Percentiles rank a stretch among this genome's conserved stretches.
Conservation (phyloP, 2,888 invertebrate genomes). For the Xestia xanthographa region DNA sequence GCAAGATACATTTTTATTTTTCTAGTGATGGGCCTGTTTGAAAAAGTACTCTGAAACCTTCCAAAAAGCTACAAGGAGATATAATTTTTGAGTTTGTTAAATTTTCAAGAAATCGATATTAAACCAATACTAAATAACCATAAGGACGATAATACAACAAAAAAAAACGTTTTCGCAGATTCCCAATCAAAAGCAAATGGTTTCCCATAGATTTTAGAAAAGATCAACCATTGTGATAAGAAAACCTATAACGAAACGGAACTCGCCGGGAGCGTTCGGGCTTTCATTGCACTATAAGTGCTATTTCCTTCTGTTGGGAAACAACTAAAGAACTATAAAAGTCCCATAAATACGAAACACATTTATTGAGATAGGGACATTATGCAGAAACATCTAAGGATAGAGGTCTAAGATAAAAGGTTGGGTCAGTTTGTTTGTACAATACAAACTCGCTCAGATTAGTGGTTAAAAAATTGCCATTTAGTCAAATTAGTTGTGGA, state of each 20-base stretch:
- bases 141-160: not conserved
- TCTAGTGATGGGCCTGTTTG: not conserved
- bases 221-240: slow-evolving; percentile 58
- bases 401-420: slow-evolving; percentile 17
- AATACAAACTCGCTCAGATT: not conserved
- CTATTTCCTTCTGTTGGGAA: slow-evolving; percentile 56
- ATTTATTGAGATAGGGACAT: slow-evolving; percentile 51
- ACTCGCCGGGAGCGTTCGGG: slow-evolving; percentile 45
- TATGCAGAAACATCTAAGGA: slow-evolving; percentile 39
- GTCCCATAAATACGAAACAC: slow-evolving; percentile 57
- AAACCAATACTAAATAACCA: not conserved
- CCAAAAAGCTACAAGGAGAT: too few relatives aligned
- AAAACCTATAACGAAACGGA: slow-evolving; percentile 49
- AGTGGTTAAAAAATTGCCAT: not conserved
- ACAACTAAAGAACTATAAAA: slow-evolving; percentile 61
- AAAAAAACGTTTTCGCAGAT: not conserved
- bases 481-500: not conserved
- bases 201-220: slow-evolving; percentile 56
- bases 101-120: not conserved
- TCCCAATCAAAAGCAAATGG: slow-evolving; percentile 44
- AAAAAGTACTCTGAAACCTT: not conserved
- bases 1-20: not conserved
- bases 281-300: slow-evolving; percentile 56
- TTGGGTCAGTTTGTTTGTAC: not conserved
- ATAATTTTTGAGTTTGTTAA: not conserved